Evolutionary conservation across 2,888 invertebrate species (phyloP).

Genomic region (Sinohyriopsis cumingii): DNA sequence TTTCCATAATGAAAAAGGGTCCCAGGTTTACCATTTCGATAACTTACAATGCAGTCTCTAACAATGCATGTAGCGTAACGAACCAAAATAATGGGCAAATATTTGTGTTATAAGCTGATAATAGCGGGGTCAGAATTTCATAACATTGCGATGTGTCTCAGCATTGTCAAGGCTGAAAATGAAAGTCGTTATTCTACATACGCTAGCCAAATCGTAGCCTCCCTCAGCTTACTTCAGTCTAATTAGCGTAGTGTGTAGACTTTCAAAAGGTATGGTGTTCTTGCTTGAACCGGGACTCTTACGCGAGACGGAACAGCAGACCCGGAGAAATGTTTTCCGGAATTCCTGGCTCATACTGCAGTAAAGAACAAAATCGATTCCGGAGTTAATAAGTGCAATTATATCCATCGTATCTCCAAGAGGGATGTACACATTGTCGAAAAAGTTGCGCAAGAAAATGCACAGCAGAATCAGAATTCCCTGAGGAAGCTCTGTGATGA

Average conservation of each 20-base stretch:
- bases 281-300: not conserved
- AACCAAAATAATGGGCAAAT: no score
- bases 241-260: constrained; percentile 4
- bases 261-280: constrained; percentile 1
- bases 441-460: constrained; percentile 81
- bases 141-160: no score
- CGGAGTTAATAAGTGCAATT: constrained; percentile 89
- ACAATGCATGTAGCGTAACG: no score
- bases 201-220: no score
- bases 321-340: constrained; percentile 74
- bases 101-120: no score
- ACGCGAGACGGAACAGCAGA: constrained; percentile 23
- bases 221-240: not conserved
- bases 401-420: constrained; percentile 88
- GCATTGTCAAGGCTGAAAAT: no score
- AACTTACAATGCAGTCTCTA: no score
- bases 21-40: no score
- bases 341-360: constrained; percentile 96
- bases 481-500: constrained; percentile 92
- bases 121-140: no score
- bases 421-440: constrained; percentile 76
- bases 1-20: no score
- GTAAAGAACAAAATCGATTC: constrained; percentile 93
- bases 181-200: no score
- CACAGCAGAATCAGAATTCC: constrained; percentile 82